phyloP scores from a whole-genome alignment of 1,140 invertebrate species.

The Lamellibrachia luymesi region DNA sequence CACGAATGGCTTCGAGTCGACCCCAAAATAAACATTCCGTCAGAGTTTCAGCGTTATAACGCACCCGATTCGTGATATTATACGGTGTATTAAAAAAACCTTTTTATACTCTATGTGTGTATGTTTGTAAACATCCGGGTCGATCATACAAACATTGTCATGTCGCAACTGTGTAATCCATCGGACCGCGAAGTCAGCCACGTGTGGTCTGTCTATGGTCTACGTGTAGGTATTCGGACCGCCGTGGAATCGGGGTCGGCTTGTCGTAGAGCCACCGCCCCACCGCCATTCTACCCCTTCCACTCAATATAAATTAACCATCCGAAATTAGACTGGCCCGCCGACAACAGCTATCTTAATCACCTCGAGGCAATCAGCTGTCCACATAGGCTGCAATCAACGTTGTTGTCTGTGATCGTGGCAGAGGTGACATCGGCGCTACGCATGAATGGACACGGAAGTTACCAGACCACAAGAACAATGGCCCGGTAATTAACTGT shows the following conservation, averaged over 20 bases:
- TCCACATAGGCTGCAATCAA: not conserved
- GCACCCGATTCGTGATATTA: too few relatives aligned
- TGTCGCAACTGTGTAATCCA: not conserved
- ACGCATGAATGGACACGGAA: not conserved
- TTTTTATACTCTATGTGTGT: not conserved
- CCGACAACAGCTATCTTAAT: not conserved
- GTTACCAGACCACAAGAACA: not conserved
- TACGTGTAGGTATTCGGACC: not conserved
- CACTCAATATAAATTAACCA: not conserved
- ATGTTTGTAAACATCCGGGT: not conserved
- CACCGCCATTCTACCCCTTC: not conserved
- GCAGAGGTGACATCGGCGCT: not conserved
- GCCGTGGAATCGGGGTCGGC: not conserved
- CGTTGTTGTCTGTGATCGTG: not conserved
- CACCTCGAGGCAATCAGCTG: not conserved
- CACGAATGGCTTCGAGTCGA: too few relatives aligned
- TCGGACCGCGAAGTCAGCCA: not conserved
- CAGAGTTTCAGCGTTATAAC: too few relatives aligned
- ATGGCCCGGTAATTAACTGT: not conserved
- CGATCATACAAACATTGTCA: too few relatives aligned
- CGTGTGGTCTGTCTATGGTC: not conserved
- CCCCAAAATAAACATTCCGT: too few relatives aligned
- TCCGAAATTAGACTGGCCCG: not conserved
- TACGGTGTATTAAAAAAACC: not conserved
- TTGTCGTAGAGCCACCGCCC: too few relatives aligned